Percentiles rank a stretch among this genome's conserved stretches.
phyloP scores from a whole-genome alignment of 53 echinoderm and acorn worm species.

The Glandiceps talaboti region DNA sequence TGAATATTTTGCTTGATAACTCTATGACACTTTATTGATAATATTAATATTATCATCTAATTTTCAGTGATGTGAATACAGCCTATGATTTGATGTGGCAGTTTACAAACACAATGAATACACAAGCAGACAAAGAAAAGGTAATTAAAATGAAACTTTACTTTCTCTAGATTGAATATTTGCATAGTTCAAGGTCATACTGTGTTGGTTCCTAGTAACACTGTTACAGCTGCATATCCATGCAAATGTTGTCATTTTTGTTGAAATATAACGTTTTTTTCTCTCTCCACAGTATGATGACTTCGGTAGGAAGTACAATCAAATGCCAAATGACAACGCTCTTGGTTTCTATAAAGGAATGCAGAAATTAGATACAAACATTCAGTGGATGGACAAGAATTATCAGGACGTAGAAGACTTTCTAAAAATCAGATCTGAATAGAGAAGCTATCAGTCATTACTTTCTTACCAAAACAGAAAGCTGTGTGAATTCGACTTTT shows the following conservation, averaged over 20 bases:
- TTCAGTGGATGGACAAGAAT: background rate
- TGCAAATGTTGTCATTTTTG: background rate
- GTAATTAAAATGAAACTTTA: background rate
- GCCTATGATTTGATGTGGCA: background rate
- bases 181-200: background rate
- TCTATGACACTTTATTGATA: no score
- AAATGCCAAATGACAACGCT: background rate
- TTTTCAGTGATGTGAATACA: background rate
- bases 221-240: background rate
- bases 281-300: background rate
- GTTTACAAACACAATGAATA: background rate
- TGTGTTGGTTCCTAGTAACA: background rate
- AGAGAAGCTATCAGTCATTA: no score
- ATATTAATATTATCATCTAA: no score
- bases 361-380: background rate
- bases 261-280: background rate
- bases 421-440: no score
- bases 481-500: no score
- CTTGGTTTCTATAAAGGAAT: background rate
- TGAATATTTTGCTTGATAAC: no score
- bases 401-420: background rate
- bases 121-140: background rate
- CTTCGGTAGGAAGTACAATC: background rate
- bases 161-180: no score
- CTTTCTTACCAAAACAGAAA: no score